phyloP scores from a whole-genome alignment of 1,140 invertebrate species.

The Agrilus planipennis region DNA sequence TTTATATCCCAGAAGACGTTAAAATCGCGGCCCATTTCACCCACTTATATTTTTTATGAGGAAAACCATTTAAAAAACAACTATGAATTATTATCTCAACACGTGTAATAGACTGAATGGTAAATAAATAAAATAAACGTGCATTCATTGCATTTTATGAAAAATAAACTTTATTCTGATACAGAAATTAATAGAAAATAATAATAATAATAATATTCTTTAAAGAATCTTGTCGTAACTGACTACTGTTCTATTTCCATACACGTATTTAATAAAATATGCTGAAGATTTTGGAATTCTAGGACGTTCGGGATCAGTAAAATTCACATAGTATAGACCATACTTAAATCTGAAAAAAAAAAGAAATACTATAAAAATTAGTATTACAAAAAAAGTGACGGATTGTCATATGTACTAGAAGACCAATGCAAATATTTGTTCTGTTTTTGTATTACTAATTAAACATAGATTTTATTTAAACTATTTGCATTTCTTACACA shows the following conservation, averaged over 20 bases:
- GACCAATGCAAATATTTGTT: neutral
- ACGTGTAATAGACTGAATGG: too few relatives aligned
- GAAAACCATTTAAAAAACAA: too few relatives aligned
- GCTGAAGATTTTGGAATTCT: slow-evolving; percentile 9
- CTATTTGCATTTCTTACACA: slow-evolving; percentile 45
- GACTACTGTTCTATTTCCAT: neutral
- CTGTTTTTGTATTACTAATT: neutral
- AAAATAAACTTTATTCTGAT: too few relatives aligned
- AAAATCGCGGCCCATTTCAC: too few relatives aligned
- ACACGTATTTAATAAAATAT: neutral
- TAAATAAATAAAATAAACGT: too few relatives aligned
- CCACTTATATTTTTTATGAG: too few relatives aligned
- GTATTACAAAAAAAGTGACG: neutral
- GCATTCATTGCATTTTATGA: too few relatives aligned
- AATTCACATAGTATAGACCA: slow-evolving; percentile 9
- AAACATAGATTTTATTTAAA: neutral
- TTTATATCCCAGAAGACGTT: too few relatives aligned
- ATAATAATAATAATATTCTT: too few relatives aligned
- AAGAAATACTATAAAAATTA: neutral
- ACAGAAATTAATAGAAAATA: too few relatives aligned
- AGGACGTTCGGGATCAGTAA: slow-evolving; percentile 4
- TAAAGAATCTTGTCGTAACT: too few relatives aligned
- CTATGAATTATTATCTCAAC: too few relatives aligned
- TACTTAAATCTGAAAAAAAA: slow-evolving; percentile 9
- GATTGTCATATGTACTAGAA: neutral